Base-by-base conservation (phyloP, 1,140 invertebrate species). In the Dufourea novaeangliae region DNA sequence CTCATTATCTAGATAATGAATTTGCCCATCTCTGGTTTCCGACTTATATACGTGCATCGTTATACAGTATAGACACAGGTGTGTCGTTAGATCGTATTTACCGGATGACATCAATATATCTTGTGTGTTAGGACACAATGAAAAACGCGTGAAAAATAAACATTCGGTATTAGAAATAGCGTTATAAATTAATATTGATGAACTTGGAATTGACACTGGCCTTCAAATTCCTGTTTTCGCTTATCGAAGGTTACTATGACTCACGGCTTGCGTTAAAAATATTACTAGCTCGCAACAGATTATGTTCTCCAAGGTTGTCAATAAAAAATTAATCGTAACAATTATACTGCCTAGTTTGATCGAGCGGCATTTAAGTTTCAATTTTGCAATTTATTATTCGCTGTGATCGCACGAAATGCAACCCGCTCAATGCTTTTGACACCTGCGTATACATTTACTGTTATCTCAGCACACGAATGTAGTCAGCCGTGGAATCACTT, bases 221-320 rank as follows among this genome's bases (percentile, higher is more conserved):
- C 12, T 37, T 20, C 64, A n/a, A 22, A 39, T 63, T 39, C 14
- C 25, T 14, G 1, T 39, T 17, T 27, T 17, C 2, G 8, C 27
- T 74, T 39, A 74, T 74, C 34, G 20, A 25, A 39, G 2, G 25
- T n/a, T 64, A 17, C 37, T 41, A 22, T 66, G 34, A 74, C n/a
- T 54, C 41, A 11, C 8, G n/a, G 37, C 29, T 10, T 7, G 6
- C 17, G 22, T 25, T 41, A 29, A 57, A 62, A 46, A 62, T 62
- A 62, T 44, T 37, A 37, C 14, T 50, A 14, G 12, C 4, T 25
- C 8, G 11, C 10, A 50, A 32, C 25, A 46, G 7, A 37, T 17
- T 17, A 14, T 64, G 61, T 39, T 25, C 39, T 39, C 29, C 34
- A 54, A 54, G n/a, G 34, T 64, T 54, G 8, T 22, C 7, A 41